A percentile compares a stretch with the other conserved stretches of the same genome.
phyloP scores from a whole-genome alignment of 1,140 invertebrate species.

The Lordiphosa clarofinis region DNA sequence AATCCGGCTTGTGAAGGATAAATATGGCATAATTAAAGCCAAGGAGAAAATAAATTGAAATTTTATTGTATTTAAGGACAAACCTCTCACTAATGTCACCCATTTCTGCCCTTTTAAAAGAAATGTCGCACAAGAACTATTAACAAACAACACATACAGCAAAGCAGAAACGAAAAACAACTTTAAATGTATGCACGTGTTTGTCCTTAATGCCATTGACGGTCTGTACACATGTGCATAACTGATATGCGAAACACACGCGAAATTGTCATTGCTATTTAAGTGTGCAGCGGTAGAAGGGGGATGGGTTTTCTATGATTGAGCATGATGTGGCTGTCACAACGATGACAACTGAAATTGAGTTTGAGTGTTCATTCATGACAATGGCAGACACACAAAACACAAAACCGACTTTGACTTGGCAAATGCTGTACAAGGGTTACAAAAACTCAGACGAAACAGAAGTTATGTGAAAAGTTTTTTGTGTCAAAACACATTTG shows the following conservation, averaged over 20 bases:
- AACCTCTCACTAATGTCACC: neutral
- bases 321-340: conserved; percentile 36
- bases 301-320: conserved; percentile 1
- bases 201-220: conserved; percentile 2
- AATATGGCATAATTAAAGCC: no score
- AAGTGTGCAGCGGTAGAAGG: conserved; percentile 1
- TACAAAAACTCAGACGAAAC: conserved; percentile 17
- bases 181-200: neutral
- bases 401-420: conserved; percentile 47
- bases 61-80: no score
- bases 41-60: no score
- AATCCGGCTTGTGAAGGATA: no score
- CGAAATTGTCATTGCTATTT: conserved; percentile 68
- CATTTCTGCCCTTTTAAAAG: no score
- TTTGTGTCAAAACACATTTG: no score
- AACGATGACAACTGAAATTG: conserved; percentile 57
- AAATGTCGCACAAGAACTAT: no score
- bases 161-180: no score
- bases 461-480: neutral
- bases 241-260: conserved; percentile 76
- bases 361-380: conserved; percentile 73
- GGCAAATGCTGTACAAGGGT: conserved; percentile 51
- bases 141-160: neutral
- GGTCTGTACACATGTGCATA: conserved; percentile 52
- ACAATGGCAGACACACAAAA: conserved; percentile 63